These are phyloP conservation scores for Oedothorax gibbosus DNA, from an alignment of 1,140 invertebrate genomes.

Conservation along the genomic window DNA sequence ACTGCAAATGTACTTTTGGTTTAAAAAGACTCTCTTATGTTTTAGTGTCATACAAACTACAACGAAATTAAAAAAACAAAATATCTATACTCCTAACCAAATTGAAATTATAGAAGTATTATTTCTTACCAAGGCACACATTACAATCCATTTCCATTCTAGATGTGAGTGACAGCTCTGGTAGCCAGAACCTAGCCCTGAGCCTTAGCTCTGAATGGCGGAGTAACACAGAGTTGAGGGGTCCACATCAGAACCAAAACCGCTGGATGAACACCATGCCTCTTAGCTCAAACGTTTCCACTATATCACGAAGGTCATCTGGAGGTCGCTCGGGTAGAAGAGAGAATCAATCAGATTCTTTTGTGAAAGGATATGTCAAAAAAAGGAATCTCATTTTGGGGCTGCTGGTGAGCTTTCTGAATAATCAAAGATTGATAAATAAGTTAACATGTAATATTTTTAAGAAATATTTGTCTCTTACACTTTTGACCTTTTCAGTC, in stretches of 20 bases:
- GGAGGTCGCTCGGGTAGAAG: constrained; percentile 67
- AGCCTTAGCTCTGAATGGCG: constrained; percentile 58
- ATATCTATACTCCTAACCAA: no score
- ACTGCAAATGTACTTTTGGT: no score
- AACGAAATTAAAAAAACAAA: no score
- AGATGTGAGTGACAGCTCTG: constrained; percentile 47
- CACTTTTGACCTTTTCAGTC: no score
- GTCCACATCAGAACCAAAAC: constrained; percentile 67
- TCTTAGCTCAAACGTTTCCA: constrained; percentile 77
- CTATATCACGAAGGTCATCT: constrained; percentile 77
- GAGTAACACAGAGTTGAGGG: constrained; percentile 58
- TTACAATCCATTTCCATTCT: no score
- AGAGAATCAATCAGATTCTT: constrained; percentile 77
- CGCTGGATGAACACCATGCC: constrained; percentile 93
- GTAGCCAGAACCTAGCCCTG: constrained; percentile 54
- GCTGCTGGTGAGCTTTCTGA: constrained; percentile 74
- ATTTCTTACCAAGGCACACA: no score
- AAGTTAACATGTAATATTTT: no score
- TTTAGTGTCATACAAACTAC: no score
- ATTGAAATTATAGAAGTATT: no score
- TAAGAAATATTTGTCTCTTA: no score
- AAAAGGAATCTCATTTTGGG: constrained; percentile 95
- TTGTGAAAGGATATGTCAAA: constrained; percentile 93
- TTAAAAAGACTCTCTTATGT: no score
- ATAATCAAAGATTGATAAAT: no score